phyloP scores from a whole-genome alignment of 2,888 invertebrate species.

The Macrophya annulata region DNA sequence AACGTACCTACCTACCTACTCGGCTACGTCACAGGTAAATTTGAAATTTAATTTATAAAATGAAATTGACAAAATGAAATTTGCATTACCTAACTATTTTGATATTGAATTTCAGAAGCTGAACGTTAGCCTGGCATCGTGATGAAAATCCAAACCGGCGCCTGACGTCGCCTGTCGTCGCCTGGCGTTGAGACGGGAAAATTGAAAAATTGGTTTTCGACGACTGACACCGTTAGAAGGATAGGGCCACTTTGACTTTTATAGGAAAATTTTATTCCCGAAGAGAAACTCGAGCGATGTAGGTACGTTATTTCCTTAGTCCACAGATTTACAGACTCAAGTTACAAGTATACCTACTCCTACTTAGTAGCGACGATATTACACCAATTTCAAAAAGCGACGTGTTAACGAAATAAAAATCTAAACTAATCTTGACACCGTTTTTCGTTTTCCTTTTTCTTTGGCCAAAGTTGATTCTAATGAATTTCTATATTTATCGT shows the following conservation, averaged over 20 bases:
- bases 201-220: conserved; percentile 68
- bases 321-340: neutral
- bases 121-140: conserved; percentile 54
- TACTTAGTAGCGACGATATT: neutral
- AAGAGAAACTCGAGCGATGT: neutral
- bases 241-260: conserved; percentile 57
- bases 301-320: neutral
- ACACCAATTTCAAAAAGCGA: neutral
- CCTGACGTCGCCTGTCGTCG: conserved; percentile 56
- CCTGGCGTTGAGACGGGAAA: conserved; percentile 61
- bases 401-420: neutral
- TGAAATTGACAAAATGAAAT: conserved; percentile 65
- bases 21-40: neutral
- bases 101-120: conserved; percentile 69
- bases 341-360: neutral
- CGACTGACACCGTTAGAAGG: conserved; percentile 57
- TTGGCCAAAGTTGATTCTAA: neutral
- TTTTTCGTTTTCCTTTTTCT: too few relatives aligned
- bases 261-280: conserved; percentile 40
- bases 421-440: neutral
- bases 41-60: conserved; percentile 4
- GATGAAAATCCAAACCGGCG: conserved; percentile 63
- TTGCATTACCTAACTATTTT: conserved; percentile 67
- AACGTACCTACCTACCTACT: too few relatives aligned
- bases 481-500: neutral